phyloP scores from a whole-genome alignment of 2,797 vertebrate genomes.

The Glyptemys insculpta region DNA sequence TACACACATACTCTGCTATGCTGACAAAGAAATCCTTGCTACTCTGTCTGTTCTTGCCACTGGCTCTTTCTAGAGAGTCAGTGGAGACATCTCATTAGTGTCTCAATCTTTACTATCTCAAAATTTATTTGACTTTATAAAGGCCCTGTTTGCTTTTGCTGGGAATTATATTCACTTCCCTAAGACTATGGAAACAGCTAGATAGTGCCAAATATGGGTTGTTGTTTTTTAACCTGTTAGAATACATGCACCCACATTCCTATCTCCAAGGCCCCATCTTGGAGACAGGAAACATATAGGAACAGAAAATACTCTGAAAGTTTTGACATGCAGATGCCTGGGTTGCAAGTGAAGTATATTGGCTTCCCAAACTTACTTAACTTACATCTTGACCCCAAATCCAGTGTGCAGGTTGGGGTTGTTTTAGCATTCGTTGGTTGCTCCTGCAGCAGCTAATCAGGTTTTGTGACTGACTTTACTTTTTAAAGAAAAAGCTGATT shows the following conservation, averaged over 20 bases:
- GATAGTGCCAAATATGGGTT: fast-evolving
- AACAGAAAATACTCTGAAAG: background rate
- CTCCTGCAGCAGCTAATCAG: background rate
- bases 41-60: background rate
- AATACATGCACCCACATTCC: background rate
- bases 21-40: background rate
- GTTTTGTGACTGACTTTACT: background rate
- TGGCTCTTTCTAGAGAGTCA: background rate
- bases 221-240: background rate
- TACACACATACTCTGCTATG: background rate
- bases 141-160: background rate
- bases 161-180: background rate
- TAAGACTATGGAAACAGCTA: background rate
- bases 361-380: background rate
- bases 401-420: background rate
- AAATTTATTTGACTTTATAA: background rate
- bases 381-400: background rate
- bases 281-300: background rate
- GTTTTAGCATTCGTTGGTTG: background rate
- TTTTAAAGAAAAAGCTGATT: background rate
- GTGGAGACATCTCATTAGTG: background rate
- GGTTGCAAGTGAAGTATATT: background rate
- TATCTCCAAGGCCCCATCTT: background rate
- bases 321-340: background rate
- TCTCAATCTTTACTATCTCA: background rate